Evolutionary conservation across 1,140 invertebrate species (phyloP).

Genomic region (Drosophila persimilis): DNA sequence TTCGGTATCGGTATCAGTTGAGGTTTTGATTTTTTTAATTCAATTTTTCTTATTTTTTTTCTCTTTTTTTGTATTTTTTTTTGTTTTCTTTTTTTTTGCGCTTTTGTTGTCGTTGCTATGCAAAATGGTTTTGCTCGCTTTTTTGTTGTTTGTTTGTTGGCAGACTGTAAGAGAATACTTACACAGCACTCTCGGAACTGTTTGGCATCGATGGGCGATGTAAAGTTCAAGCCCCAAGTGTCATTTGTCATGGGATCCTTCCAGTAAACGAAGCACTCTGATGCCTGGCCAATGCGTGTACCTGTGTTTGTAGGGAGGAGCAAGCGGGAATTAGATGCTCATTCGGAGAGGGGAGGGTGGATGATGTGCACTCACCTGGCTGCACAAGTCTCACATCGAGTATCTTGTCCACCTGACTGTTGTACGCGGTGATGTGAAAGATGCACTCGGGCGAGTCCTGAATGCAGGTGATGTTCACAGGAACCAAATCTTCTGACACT

Average conservation of each 20-base stretch:
- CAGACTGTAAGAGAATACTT: slow-evolving; percentile 86
- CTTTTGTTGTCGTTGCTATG: slow-evolving; percentile 47
- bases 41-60: slow-evolving; percentile 27
- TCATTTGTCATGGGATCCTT: slow-evolving; percentile 98
- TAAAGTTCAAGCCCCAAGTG: slow-evolving; percentile 99
- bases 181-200: slow-evolving; percentile 98
- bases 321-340: background rate
- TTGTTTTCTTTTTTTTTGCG: slow-evolving; percentile 21
- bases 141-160: slow-evolving; percentile 27
- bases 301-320: slow-evolving; percentile 86
- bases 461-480: slow-evolving; percentile 98
- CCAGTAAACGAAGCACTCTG: slow-evolving; percentile 99
- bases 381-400: slow-evolving; percentile 97
- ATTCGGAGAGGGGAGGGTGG: no score
- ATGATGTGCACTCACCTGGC: slow-evolving; percentile 89
- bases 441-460: slow-evolving; percentile 97
- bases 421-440: slow-evolving; percentile 99
- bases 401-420: slow-evolving; percentile 99
- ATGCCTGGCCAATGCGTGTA: slow-evolving; percentile 97
- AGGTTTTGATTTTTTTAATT: slow-evolving; percentile 47
- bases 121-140: slow-evolving; percentile 32
- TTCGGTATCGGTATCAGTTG: slow-evolving; percentile 59
- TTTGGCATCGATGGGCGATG: slow-evolving; percentile 97
- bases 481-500: slow-evolving; percentile 98
- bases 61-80: slow-evolving; percentile 30